phyloP scores from a whole-genome alignment of 1,140 invertebrate genomes.

The Eupeodes corollae region DNA sequence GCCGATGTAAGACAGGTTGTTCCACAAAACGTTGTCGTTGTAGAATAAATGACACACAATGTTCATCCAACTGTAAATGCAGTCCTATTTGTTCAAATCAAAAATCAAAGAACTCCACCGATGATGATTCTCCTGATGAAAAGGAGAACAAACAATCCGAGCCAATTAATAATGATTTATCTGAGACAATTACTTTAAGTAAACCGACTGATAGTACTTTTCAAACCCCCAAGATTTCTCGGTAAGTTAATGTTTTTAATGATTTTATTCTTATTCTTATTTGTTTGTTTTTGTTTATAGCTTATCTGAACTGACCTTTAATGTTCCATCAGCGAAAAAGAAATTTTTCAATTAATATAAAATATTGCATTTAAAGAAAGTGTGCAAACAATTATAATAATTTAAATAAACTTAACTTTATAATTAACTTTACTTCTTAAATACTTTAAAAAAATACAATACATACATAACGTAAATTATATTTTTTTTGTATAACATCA shows the following conservation, averaged over 20 bases:
- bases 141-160: neutral
- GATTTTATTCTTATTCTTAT: neutral
- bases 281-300: conserved; percentile 9
- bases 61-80: conserved; percentile 44
- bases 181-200: too few relatives aligned
- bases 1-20: conserved; percentile 49
- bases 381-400: too few relatives aligned
- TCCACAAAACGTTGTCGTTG: conserved; percentile 46
- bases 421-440: too few relatives aligned
- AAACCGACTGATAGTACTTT: conserved; percentile 2
- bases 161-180: too few relatives aligned
- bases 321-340: conserved; percentile 17
- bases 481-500: too few relatives aligned
- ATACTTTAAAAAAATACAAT: too few relatives aligned
- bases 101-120: neutral
- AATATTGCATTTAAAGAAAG: too few relatives aligned
- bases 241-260: neutral
- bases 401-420: too few relatives aligned
- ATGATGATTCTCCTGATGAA: neutral
- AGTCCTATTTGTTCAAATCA: neutral
- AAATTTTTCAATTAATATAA: conserved; percentile 17
- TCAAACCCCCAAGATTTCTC: neutral
- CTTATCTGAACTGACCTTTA: conserved; percentile 12
- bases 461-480: too few relatives aligned
- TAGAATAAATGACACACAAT: conserved; percentile 39